Conservation (phyloP, 92 coral and sea anemone genomes). For the Phymanthus crucifer region DNA sequence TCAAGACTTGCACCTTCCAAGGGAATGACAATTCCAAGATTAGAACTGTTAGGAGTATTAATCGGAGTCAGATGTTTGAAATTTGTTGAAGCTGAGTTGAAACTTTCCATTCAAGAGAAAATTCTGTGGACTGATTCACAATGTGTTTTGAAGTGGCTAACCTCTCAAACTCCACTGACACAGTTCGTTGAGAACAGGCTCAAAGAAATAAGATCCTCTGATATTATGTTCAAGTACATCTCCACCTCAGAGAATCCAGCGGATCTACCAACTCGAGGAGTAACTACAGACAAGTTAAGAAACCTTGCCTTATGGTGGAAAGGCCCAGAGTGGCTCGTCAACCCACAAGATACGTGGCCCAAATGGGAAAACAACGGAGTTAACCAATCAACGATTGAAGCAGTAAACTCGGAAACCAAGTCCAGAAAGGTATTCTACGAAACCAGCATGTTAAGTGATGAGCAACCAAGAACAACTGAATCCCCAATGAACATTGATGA, state of each 20-base stretch:
- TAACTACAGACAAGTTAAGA: conserved; percentile 18
- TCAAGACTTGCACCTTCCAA: no score
- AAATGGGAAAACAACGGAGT: conserved; percentile 16
- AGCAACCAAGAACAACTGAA: not conserved
- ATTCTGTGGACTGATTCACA: conserved; percentile 29
- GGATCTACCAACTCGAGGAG: conserved; percentile 40
- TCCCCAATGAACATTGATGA: conserved; percentile 17
- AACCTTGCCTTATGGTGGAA: conserved; percentile 31
- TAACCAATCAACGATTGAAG: conserved; percentile 10
- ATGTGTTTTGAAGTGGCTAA: conserved; percentile 10
- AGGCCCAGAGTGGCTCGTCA: conserved; percentile 43
- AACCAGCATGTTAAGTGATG: conserved; percentile 4
- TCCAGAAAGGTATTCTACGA: conserved; percentile 19
- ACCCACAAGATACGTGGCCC: conserved; percentile 9
- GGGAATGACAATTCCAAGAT: no score
- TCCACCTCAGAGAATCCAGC: conserved; percentile 32
- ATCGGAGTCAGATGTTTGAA: not conserved
- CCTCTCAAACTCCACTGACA: conserved; percentile 8
- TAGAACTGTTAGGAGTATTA: no score
- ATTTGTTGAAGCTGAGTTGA: conserved; percentile 10
- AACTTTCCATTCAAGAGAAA: not conserved
- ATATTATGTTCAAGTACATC: conserved; percentile 22
- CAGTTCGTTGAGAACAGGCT: not conserved
- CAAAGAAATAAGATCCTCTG: not conserved
- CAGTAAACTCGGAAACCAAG: conserved; percentile 5